phyloP scores from a whole-genome alignment of 2,797 vertebrate species.

The Lutjanus campechanus region DNA sequence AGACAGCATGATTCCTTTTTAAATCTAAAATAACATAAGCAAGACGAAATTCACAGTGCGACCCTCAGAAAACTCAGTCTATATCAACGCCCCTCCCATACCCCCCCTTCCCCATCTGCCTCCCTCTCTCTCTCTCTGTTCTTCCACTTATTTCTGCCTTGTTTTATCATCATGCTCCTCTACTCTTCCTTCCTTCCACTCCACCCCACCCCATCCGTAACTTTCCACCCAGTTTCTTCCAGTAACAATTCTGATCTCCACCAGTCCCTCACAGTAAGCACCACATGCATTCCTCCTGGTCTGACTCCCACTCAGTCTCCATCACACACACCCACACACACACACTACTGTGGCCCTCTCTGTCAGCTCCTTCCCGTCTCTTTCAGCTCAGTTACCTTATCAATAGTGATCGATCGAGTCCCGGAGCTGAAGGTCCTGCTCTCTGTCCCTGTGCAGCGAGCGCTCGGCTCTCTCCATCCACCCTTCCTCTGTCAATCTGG shows the following conservation, averaged over 20 bases:
- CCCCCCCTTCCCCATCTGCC: slow-evolving; percentile 61
- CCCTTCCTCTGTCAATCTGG: slow-evolving; percentile 86
- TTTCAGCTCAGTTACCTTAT: slow-evolving; percentile 72
- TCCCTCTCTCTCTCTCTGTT: slow-evolving; percentile 43
- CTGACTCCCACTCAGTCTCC: neutral
- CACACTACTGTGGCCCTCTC: slow-evolving; percentile 25
- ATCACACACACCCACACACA: slow-evolving; percentile 22
- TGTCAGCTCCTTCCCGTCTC: slow-evolving; percentile 2
- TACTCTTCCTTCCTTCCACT: slow-evolving; percentile 49
- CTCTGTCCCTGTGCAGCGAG: slow-evolving; percentile 54
- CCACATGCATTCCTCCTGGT: neutral
- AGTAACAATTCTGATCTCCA: slow-evolving; percentile 19
- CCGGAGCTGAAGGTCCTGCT: slow-evolving; percentile 48
- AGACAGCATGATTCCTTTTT: neutral
- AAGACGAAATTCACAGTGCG: slow-evolving; percentile 7
- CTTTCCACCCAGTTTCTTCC: slow-evolving; percentile 61
- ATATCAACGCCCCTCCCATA: slow-evolving; percentile 63
- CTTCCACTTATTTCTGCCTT: slow-evolving; percentile 42
- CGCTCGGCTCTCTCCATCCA: slow-evolving; percentile 75
- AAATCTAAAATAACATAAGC: slow-evolving; percentile 6
- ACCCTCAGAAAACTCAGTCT: slow-evolving; percentile 40
- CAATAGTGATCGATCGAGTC: slow-evolving; percentile 65
- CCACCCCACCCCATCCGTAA: slow-evolving; percentile 38
- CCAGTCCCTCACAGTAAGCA: slow-evolving; percentile 24
- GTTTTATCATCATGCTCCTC: slow-evolving; percentile 51